Evolutionary conservation across 1,140 invertebrate species (phyloP).

Genomic region (Ostrea denselamellosa): DNA sequence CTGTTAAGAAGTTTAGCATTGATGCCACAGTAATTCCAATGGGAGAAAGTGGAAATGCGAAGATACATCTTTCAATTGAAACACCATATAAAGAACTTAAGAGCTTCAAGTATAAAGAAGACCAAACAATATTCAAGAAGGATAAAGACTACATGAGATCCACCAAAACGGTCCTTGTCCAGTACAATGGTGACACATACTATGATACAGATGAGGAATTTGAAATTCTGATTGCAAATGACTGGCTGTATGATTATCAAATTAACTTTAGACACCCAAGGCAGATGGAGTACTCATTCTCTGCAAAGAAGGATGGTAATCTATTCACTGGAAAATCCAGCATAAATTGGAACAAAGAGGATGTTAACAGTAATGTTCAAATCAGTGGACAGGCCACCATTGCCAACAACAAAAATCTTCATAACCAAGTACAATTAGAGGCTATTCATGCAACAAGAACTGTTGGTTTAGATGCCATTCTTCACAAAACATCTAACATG

Average conservation of each 20-base stretch:
- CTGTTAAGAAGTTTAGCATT: neutral
- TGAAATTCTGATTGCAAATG: neutral
- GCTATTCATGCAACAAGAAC: constrained; percentile 61
- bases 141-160: constrained; percentile 33
- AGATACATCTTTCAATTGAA: constrained; percentile 6
- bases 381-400: constrained; percentile 44
- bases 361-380: constrained; percentile 60
- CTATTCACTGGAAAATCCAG: constrained; percentile 57
- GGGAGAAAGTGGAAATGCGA: neutral
- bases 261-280: constrained; percentile 59
- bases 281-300: constrained; percentile 63
- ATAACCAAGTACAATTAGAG: constrained; percentile 53
- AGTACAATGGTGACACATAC: constrained; percentile 63
- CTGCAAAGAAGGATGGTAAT: constrained; percentile 48
- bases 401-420: constrained; percentile 7
- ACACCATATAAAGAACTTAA: constrained; percentile 57
- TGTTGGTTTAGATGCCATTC: constrained; percentile 54
- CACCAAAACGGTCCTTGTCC: constrained; percentile 34
- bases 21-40: neutral
- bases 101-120: constrained; percentile 48
- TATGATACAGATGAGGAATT: constrained; percentile 60
- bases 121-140: constrained; percentile 43
- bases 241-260: constrained; percentile 7
- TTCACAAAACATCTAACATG: neutral
- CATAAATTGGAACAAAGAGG: constrained; percentile 68